Evolutionary conservation across 37 sponge, comb jelly and placozoan species (phyloP), one percentile per base, ranked within the genome.

Genomic region (Ephydatia muelleri): DNA sequence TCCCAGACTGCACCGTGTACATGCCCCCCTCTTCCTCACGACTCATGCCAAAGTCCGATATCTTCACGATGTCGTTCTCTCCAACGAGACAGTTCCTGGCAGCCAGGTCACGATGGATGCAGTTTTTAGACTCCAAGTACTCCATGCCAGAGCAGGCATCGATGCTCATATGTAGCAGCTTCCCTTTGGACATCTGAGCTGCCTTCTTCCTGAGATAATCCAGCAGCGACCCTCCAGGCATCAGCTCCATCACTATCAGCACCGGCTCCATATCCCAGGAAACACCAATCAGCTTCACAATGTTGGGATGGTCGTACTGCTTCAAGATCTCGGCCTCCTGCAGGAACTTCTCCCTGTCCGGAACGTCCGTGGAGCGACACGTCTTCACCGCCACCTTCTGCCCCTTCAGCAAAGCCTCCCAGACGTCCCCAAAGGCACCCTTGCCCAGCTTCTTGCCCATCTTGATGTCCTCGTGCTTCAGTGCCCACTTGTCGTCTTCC

Each of bases 191-290:
- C 65, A 90, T 78, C 0, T 40, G 49, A 22, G 38, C 27, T 0
- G 90, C 90, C 35, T 93, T 85, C 83, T 95, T 95, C 64, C 96
- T 69, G 40, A 97, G 86, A 83, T 83, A 97, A 38, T 90, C 88
- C 22, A 93, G 74, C 70, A 97, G 91, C 9, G 94, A 89, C 72
- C 98, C 98, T 0, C 96, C 96, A 1, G 86, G 84, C 94, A 97
- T 93, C 31, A 97, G 83, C 91, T 97, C 98, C 96, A 97, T 97
- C 25, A 97, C 86, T 40, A 97, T 97, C 40, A 91, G 95, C 48
- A 97, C 89, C 3, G 94, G 92, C 19, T 95, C 96, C 33, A 83
- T 88, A 30, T 97, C 94, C 14, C 57, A 78, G 48, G 26, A 88
- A 25, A 94, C 77, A 5, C 95, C 95, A n/a, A 94, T 85, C 76